Evolutionary conservation across 2,888 invertebrate genomes (phyloP).

Genomic region (Nycteola revayana): DNA sequence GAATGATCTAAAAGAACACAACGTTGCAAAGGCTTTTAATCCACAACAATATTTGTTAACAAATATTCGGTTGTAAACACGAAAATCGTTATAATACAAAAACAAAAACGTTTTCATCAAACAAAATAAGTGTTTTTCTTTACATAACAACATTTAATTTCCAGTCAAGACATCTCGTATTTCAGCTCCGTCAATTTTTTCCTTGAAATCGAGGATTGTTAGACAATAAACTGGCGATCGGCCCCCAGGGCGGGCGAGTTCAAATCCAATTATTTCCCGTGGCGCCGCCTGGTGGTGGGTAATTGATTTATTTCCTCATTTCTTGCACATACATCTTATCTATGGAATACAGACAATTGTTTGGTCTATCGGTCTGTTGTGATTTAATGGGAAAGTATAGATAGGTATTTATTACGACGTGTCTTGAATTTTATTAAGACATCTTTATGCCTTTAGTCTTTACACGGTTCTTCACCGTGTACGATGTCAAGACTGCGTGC

Average conservation of each 20-base stretch:
- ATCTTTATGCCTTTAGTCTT: too few relatives aligned
- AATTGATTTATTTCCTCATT: conserved; percentile 77
- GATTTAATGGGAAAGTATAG: conserved; percentile 9
- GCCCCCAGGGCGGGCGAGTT: conserved; percentile 60
- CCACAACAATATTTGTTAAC: too few relatives aligned
- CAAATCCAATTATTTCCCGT: conserved; percentile 73
- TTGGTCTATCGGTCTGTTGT: conserved; percentile 21
- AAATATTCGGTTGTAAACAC: too few relatives aligned
- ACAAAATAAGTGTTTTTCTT: conserved; percentile 31
- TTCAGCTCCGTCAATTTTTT: conserved; percentile 43
- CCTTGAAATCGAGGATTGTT: conserved; percentile 51
- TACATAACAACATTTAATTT: conserved; percentile 28
- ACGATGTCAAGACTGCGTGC: too few relatives aligned
- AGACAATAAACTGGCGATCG: conserved; percentile 63
- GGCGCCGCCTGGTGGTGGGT: conserved; percentile 61
- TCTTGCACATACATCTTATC: conserved; percentile 54
- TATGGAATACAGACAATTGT: conserved; percentile 40
- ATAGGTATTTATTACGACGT: too few relatives aligned
- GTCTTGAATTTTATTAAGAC: too few relatives aligned
- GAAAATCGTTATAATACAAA: neutral
- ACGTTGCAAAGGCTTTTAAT: too few relatives aligned
- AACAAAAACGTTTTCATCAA: conserved; percentile 15
- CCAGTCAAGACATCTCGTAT: conserved; percentile 36
- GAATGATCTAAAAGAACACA: too few relatives aligned
- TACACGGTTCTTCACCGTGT: too few relatives aligned